These are phyloP conservation scores for Allacma fusca DNA, from an alignment of 2,888 invertebrate genomes.

Conservation along the genomic window DNA sequence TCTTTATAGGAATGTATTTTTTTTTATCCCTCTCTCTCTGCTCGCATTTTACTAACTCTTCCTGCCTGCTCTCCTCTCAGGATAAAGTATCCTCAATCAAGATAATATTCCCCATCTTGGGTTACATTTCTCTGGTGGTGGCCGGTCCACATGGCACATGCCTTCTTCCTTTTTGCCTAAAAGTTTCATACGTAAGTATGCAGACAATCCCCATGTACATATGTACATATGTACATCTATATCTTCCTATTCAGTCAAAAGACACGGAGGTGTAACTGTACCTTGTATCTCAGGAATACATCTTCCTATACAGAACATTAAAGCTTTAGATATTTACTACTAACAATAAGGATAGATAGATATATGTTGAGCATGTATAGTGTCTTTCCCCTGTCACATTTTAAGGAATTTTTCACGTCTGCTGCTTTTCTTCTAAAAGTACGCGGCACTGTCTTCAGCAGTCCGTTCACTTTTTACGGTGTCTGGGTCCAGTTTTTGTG, in stretches of 20 bases:
- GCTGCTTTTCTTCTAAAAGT: neutral
- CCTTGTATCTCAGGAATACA: no score
- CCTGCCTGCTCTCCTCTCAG: neutral
- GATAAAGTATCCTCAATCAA: neutral
- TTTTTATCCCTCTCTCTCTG: neutral
- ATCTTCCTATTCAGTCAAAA: no score
- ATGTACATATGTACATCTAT: neutral
- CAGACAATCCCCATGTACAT: no score
- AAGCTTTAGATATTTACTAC: no score
- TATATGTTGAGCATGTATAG: no score
- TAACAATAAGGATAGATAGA: no score
- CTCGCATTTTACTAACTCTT: conserved; percentile 1
- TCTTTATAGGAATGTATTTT: neutral
- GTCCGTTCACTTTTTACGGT: neutral
- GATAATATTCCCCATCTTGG: neutral
- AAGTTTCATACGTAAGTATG: no score
- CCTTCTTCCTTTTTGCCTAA: neutral
- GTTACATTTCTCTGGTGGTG: neutral
- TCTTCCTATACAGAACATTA: no score
- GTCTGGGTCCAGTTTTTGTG: neutral
- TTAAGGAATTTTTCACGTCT: conserved; percentile 13
- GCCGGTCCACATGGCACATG: neutral
- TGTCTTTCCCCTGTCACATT: neutral
- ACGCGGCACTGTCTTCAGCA: neutral
- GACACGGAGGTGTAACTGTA: no score